A percentile compares a stretch with the other conserved stretches of the same genome.
Evolutionary conservation across 2,113 vertebrate species (phyloP).

Genomic region (Dromas ardeola): DNA sequence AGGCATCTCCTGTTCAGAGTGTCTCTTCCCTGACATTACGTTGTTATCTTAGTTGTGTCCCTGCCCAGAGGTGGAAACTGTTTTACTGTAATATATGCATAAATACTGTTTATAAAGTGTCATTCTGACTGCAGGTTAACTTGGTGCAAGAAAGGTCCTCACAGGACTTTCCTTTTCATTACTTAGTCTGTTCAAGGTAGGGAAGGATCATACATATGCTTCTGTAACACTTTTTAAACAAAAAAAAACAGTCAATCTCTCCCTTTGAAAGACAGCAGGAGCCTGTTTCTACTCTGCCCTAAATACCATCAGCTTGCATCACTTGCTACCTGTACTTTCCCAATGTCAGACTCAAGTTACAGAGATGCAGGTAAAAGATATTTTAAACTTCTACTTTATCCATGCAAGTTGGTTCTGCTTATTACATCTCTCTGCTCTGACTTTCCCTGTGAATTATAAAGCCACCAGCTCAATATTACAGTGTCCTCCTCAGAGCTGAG

Average conservation of each 20-base stretch:
- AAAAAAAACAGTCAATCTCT: background rate
- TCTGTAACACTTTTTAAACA: background rate
- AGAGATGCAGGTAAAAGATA: background rate
- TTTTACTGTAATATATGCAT: background rate
- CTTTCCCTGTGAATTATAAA: background rate
- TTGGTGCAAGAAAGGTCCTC: background rate
- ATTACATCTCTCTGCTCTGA: background rate
- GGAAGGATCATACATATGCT: background rate
- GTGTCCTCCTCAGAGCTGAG: background rate
- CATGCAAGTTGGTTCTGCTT: background rate
- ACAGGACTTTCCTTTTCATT: conserved; percentile 20
- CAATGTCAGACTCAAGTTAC: background rate
- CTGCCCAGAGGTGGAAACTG: background rate
- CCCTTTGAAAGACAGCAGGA: background rate
- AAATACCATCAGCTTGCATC: background rate
- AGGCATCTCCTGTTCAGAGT: background rate
- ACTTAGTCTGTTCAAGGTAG: background rate
- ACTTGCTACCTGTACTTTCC: background rate
- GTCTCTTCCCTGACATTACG: background rate
- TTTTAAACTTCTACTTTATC: background rate
- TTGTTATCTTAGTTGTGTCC: background rate
- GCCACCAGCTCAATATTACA: background rate
- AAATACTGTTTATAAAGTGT: conserved; percentile 9
- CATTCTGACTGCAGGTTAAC: conserved; percentile 26
- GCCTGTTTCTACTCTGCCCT: background rate